A percentile compares a stretch with the other conserved stretches of the same genome.
phyloP scores from a whole-genome alignment of 2,888 invertebrate species.

The Lithosia quadra region DNA sequence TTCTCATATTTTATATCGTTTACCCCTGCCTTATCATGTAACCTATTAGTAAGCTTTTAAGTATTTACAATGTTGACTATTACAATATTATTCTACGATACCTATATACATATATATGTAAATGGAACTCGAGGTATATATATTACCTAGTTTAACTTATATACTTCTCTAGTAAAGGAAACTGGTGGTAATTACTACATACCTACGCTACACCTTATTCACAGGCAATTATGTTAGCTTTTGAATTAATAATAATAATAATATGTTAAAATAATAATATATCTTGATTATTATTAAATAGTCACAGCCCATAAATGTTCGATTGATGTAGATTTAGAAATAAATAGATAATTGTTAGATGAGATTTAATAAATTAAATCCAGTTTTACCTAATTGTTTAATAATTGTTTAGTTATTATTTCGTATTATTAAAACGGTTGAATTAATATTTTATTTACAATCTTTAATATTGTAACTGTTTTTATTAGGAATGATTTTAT shows the following conservation, averaged over 20 bases:
- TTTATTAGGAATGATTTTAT: conserved; percentile 43
- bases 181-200: conserved; percentile 47
- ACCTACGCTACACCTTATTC: conserved; percentile 37
- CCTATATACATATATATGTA: conserved; percentile 44
- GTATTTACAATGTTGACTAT: conserved; percentile 86
- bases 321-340: conserved; percentile 73
- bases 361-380: conserved; percentile 63
- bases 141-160: conserved; percentile 49
- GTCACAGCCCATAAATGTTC: conserved; percentile 71
- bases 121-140: conserved; percentile 61
- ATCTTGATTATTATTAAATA: conserved; percentile 55
- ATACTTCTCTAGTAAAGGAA: conserved; percentile 40
- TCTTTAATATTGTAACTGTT: conserved; percentile 29
- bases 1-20: conserved; percentile 80
- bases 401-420: conserved; percentile 27
- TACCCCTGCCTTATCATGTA: conserved; percentile 77
- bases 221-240: conserved; percentile 51
- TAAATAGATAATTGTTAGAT: conserved; percentile 79
- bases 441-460: conserved; percentile 11
- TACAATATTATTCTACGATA: conserved; percentile 73
- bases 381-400: conserved; percentile 53
- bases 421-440: conserved; percentile 19
- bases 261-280: conserved; percentile 37
- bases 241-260: conserved; percentile 44
- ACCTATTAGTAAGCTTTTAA: conserved; percentile 80